Evolutionary conservation across 2,888 invertebrate genomes (phyloP).

Genomic region (Plebejus anna): DNA sequence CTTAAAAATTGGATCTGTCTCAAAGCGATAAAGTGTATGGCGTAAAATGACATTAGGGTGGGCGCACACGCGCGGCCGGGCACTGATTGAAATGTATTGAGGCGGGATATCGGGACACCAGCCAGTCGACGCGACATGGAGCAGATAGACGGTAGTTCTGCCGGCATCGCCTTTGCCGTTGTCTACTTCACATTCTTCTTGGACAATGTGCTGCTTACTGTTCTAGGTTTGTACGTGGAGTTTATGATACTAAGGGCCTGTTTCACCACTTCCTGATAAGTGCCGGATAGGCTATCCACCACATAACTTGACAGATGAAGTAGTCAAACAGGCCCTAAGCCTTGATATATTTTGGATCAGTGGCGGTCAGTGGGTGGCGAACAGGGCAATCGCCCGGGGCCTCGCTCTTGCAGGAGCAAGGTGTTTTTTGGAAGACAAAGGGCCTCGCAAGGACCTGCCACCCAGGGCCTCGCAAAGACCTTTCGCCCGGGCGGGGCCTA

Average conservation of each 20-base stretch:
- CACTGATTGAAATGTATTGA: constrained; percentile 57
- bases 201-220: constrained; percentile 93
- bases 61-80: constrained; percentile 51
- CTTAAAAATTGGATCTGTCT: constrained; percentile 26
- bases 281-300: too few species aligned
- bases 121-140: constrained; percentile 30
- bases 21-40: constrained; percentile 37
- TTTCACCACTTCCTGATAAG: too few species aligned
- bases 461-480: too few species aligned
- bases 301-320: too few species aligned
- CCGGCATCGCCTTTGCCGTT: constrained; percentile 55
- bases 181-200: constrained; percentile 87
- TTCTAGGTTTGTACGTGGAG: constrained; percentile 85
- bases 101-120: constrained; percentile 47
- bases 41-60: constrained; percentile 53
- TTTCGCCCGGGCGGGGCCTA: too few species aligned
- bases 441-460: too few species aligned
- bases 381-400: too few species aligned
- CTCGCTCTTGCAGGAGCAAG: too few species aligned
- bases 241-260: not conserved
- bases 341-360: too few species aligned
- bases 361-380: not conserved
- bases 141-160: constrained; percentile 33
- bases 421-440: too few species aligned
- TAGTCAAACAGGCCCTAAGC: too few species aligned